Base-by-base conservation (phyloP, 2,888 invertebrate genomes). In the Arenicola marina region DNA sequence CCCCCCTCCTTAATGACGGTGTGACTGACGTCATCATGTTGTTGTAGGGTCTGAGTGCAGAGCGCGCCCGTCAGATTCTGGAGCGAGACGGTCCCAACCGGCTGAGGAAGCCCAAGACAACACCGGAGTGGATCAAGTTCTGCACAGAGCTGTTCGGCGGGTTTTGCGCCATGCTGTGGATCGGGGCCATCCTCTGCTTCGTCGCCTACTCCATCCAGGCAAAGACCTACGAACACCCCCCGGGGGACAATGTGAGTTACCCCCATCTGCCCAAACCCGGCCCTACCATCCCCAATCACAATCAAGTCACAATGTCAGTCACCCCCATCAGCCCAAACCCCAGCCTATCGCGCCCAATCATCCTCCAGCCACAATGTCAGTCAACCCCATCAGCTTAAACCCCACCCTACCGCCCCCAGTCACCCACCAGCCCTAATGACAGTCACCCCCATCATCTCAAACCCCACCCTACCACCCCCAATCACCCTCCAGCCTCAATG, bases 221-320 rank as follows among this genome's bases (percentile, higher is more conserved):
- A 2, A 65, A 91, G 87, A 95, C 95, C 83, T 92, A 92, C 81
- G 95, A 96, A 85, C 94, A 96, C 84, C 93, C 95, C 71, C 90
- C 92, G 81, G 94, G 94, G 85, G 96, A 97, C 88, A 95, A 97
- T 51, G 70, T 72, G 45, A 57, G 69, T 66, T 2, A n/a, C n/a
- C n/a, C n/a, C n/a, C n/a, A n/a, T n/a, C n/a, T n/a, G n/a, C n/a
- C n/a, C n/a, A n/a, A n/a, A n/a, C n/a, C n/a, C n/a, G n/a, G n/a
- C n/a, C n/a, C n/a, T n/a, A n/a, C n/a, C n/a, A n/a, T n/a, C n/a
- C 43, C n/a, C 11, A 15, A 38, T 38, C 11, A 15, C 11, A 11
- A 38, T 38, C 43, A 15, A n/a, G 11, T 15, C n/a, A 38, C n/a
- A 15, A n/a, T 38, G 43, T n/a, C n/a, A n/a, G n/a, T n/a, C n/a